Base-by-base conservation (phyloP, 2,113 vertebrate genomes). In the Antennarius striatus region DNA sequence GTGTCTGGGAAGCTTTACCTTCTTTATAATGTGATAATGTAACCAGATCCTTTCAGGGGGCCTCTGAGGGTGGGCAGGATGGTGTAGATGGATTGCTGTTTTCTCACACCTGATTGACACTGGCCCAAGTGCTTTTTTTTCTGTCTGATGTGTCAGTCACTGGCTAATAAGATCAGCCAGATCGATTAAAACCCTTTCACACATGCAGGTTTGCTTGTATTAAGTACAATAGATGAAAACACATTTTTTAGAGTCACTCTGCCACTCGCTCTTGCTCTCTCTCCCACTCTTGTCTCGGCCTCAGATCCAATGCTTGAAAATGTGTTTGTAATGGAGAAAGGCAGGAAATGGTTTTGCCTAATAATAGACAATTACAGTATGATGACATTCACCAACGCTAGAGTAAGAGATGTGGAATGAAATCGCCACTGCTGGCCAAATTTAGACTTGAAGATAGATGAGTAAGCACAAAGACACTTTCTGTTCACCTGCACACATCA, bases 181-280 rank as follows among this genome's bases (percentile, higher is more conserved):
- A 88, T 90, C 87, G 79, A 90, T 89, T 53, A 61, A 77, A 22
- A 84, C 73, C 85, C 79, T 88, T 86, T 86, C 79, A 87, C 79
- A 80, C 74, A 86, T 78, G 58, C 80, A 62, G 75, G 64, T 67
- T 70, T 79, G 71, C 69, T 48, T 82, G 73, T 64, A 60, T 88
- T 83, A 76, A 80, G 67, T 68, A 84, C 67, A 68, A 58, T 15
- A 40, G 68, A 63, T 55, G 73, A 64, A 81, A 80, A 82, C 56
- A 66, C 65, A 54, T 74, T 75, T 71, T 73, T 10, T 66, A 79
- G 54, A 39, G 14, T 48, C 40, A 49, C 56, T 49, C 56, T 56
- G 60, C 29, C 43, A 46, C 48, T 47, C 43, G 54, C 32, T 17
- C 10, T 30, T 7, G 1, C 55, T 56, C 11, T 8, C 16, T 14